phyloP scores from a whole-genome alignment of 1,140 invertebrate genomes.

The Polypedilum vanderplanki region DNA sequence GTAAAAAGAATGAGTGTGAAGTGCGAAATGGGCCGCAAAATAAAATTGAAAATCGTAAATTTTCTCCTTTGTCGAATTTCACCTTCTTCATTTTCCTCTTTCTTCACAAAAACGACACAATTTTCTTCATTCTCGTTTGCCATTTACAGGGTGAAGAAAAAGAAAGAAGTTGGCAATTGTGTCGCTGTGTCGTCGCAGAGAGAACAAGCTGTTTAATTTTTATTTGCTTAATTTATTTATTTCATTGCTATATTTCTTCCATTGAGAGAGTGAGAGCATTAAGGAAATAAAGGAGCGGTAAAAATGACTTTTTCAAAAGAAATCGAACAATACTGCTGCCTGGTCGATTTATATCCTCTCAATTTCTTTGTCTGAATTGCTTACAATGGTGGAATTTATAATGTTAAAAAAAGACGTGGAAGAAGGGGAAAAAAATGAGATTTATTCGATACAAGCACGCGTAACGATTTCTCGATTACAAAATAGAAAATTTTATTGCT shows the following conservation, averaged over 20 bases:
- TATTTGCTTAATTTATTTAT: constrained; percentile 20
- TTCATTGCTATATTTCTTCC: not conserved
- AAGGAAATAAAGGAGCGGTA: not conserved
- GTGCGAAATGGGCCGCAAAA: not conserved
- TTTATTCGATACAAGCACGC: constrained; percentile 4
- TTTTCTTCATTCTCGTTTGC: not conserved
- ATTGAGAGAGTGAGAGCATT: not conserved
- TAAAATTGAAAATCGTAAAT: constrained; percentile 11
- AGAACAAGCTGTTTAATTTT: constrained; percentile 13
- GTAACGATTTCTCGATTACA: not conserved
- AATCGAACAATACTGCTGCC: not conserved
- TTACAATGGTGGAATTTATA: not conserved
- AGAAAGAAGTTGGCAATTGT: too few species aligned
- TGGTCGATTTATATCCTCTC: constrained; percentile 1
- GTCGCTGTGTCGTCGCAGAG: not conserved
- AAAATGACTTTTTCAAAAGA: not conserved
- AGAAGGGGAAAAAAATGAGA: not conserved
- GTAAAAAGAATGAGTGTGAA: not conserved
- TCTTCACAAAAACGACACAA: not conserved
- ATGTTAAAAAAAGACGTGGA: not conserved
- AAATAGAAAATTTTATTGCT: too few species aligned
- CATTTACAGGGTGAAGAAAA: not conserved
- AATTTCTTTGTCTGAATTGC: not conserved
- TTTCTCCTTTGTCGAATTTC: not conserved
- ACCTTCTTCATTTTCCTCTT: not conserved